Percentiles rank a stretch among this genome's conserved stretches.
Evolutionary conservation across 2,113 vertebrate species (phyloP).

Genomic region (Perca schrenkii): DNA sequence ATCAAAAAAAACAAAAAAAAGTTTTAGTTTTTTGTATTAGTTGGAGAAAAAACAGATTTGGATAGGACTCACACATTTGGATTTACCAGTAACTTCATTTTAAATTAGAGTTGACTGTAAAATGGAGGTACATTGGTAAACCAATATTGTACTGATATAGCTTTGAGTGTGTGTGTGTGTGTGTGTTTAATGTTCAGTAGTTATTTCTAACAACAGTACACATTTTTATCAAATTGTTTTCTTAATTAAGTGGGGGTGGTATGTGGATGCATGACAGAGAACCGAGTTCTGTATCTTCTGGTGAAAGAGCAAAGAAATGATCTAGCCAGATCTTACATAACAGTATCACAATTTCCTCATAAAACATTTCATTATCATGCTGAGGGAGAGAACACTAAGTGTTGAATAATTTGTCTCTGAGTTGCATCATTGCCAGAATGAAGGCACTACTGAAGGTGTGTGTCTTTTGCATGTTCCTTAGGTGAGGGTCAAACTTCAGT

Average conservation of each 20-base stretch:
- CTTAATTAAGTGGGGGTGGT: neutral
- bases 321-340: neutral
- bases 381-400: neutral
- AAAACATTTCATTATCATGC: neutral
- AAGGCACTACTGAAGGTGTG: slow-evolving; percentile 23
- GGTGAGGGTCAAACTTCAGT: slow-evolving; percentile 80
- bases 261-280: neutral
- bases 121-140: neutral
- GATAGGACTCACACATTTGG: neutral
- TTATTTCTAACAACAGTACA: neutral
- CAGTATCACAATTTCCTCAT: neutral
- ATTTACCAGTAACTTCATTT: neutral
- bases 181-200: too few relatives aligned
- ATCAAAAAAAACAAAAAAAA: neutral
- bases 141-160: neutral
- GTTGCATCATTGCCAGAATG: neutral
- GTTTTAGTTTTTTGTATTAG: neutral
- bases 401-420: neutral
- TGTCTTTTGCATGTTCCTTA: neutral
- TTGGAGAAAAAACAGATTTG: neutral
- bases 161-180: neutral
- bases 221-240: neutral
- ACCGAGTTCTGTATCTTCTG: neutral
- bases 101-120: neutral
- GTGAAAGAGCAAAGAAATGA: neutral